Conservation (phyloP, 2,113 vertebrate genomes). For the Callithrix jacchus region DNA sequence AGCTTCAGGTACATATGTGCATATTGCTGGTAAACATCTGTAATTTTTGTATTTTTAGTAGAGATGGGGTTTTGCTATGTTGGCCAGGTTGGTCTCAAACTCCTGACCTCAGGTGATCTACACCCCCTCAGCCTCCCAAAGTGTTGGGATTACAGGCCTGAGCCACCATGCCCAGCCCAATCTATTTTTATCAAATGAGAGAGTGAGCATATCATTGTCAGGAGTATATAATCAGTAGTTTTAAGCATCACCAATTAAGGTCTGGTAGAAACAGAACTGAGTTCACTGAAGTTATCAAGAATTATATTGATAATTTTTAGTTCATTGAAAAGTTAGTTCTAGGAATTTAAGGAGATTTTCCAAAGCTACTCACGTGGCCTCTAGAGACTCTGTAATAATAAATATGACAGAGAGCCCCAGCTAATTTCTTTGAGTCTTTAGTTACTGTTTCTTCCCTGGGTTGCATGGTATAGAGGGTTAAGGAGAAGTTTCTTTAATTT, state of each 20-base stretch:
- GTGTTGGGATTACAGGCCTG: too few species aligned
- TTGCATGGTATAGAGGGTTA: neutral
- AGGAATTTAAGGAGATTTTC: neutral
- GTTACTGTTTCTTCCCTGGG: neutral
- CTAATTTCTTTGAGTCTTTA: neutral
- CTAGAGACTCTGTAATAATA: neutral
- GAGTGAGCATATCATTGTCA: neutral
- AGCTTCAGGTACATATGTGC: neutral
- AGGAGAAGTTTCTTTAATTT: neutral
- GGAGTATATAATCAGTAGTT: neutral
- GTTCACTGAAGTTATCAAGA: neutral
- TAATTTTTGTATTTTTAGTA: too few species aligned
- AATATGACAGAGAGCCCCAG: too few species aligned
- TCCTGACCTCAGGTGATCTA: too few species aligned
- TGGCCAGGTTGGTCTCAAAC: too few species aligned
- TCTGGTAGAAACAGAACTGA: neutral
- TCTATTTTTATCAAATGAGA: neutral
- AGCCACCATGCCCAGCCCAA: too few species aligned
- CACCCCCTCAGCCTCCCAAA: too few species aligned
- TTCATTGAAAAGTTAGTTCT: neutral
- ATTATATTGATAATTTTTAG: neutral
- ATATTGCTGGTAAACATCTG: neutral
- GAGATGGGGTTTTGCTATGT: too few species aligned
- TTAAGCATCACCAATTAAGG: neutral
- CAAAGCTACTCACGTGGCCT: neutral